Evolutionary conservation across 2,888 invertebrate species (phyloP).

Genomic region (Chrysodeixis includens): DNA sequence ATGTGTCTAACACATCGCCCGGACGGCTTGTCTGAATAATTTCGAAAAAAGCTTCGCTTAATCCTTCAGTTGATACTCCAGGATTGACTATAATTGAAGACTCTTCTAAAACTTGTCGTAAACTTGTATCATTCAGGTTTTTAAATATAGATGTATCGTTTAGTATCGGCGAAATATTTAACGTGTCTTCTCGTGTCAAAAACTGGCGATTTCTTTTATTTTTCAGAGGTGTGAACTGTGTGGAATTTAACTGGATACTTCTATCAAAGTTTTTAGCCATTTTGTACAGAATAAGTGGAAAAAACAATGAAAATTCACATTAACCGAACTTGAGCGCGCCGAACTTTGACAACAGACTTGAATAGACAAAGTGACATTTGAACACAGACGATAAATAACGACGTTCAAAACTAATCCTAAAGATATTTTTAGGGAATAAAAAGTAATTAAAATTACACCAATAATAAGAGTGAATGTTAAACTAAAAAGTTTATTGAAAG

Average conservation of each 20-base stretch:
- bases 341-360: slow-evolving; percentile 19
- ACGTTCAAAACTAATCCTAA: not conserved
- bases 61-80: slow-evolving; percentile 74
- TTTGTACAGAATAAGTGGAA: slow-evolving; percentile 23
- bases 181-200: slow-evolving; percentile 79
- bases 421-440: not conserved
- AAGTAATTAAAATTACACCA: not conserved
- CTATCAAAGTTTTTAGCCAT: slow-evolving; percentile 74
- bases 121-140: slow-evolving; percentile 83
- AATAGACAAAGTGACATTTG: not conserved
- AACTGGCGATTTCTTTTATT: slow-evolving; percentile 76
- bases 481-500: not conserved
- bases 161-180: slow-evolving; percentile 83
- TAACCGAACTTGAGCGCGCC: slow-evolving; percentile 13
- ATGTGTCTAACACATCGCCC: slow-evolving; percentile 89
- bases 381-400: not conserved
- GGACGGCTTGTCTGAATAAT: slow-evolving; percentile 82
- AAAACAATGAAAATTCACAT: not conserved
- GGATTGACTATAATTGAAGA: slow-evolving; percentile 76
- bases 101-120: slow-evolving; percentile 83
- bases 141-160: slow-evolving; percentile 85
- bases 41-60: slow-evolving; percentile 85
- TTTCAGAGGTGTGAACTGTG: slow-evolving; percentile 78
- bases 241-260: slow-evolving; percentile 75
- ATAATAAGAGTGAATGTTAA: not conserved